Conservation (phyloP, 2,888 invertebrate species). For the Stenolophus ochropezus region DNA sequence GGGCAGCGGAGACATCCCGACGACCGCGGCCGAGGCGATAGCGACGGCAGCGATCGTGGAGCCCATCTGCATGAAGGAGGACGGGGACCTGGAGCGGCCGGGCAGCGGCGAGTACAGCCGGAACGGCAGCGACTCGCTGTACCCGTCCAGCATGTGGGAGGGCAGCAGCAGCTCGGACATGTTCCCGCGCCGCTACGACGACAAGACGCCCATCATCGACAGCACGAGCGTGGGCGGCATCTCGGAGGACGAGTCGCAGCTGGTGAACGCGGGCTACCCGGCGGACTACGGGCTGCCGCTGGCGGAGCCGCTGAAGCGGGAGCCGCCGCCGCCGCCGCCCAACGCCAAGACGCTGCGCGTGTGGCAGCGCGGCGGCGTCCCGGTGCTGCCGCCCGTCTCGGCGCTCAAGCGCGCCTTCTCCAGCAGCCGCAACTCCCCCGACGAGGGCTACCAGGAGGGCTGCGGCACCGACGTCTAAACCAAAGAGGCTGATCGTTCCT, state of each 20-base stretch:
- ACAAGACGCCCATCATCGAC: conserved; percentile 85
- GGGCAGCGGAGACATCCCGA: conserved; percentile 75
- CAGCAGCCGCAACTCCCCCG: conserved; percentile 89
- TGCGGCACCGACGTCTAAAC: conserved; percentile 92
- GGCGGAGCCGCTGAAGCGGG: conserved; percentile 71
- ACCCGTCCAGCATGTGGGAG: conserved; percentile 89
- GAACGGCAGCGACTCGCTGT: conserved; percentile 83
- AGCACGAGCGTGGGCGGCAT: conserved; percentile 76
- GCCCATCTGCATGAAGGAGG: conserved; percentile 64
- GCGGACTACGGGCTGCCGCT: conserved; percentile 87
- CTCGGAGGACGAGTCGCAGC: conserved; percentile 80
- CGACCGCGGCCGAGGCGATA: conserved; percentile 68
- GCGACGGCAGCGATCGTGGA: conserved; percentile 61
- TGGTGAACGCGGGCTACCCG: conserved; percentile 77
- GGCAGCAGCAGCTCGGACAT: conserved; percentile 69
- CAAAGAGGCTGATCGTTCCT: conserved; percentile 64
- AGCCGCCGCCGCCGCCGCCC: conserved; percentile 69
- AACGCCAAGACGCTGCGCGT: conserved; percentile 88
- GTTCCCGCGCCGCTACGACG: conserved; percentile 80
- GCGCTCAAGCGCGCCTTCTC: conserved; percentile 89
- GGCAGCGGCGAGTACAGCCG: conserved; percentile 87
- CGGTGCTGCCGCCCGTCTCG: conserved; percentile 89
- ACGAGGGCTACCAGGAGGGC: conserved; percentile 94
- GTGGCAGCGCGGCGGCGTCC: conserved; percentile 89
- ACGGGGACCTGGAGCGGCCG: conserved; percentile 73